Percentiles rank a stretch among this genome's conserved stretches.
These are phyloP conservation scores for Gasteruption jaculator DNA, from an alignment of 2,888 invertebrate genomes.

Conservation along the genomic window DNA sequence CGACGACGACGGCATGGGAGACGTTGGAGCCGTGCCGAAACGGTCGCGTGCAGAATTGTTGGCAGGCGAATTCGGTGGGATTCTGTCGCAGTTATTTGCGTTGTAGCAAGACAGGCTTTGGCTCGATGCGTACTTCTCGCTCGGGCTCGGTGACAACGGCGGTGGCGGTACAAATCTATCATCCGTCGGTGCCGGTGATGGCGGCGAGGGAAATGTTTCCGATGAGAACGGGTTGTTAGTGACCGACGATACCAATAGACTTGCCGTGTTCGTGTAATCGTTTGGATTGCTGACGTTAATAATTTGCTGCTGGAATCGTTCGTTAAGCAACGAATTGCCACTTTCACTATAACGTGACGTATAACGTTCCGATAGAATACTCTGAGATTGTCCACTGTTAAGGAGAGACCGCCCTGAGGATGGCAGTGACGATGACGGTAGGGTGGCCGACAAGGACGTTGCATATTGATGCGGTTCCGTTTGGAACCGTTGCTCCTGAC, in stretches of 20 bases:
- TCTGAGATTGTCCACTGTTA: no score
- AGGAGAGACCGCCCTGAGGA: no score
- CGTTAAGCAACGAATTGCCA: constrained; percentile 37
- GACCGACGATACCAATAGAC: constrained; percentile 16
- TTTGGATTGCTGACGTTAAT: not conserved
- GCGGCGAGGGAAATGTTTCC: constrained; percentile 56
- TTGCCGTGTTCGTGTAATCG: no score
- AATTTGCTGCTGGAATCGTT: not conserved
- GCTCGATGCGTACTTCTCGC: constrained; percentile 49
- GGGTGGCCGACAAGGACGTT: constrained; percentile 20
- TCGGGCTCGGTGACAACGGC: constrained; percentile 60
- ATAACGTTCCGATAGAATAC: constrained; percentile 31
- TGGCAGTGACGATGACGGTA: constrained; percentile 43
- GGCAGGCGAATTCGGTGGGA: constrained; percentile 25
- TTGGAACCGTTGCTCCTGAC: no score
- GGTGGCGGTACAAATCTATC: constrained; percentile 61
- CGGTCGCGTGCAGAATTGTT: constrained; percentile 37
- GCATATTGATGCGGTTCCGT: constrained; percentile 43
- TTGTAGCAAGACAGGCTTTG: constrained; percentile 43
- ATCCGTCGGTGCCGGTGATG: constrained; percentile 57
- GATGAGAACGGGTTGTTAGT: constrained; percentile 51
- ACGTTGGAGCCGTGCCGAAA: constrained; percentile 38
- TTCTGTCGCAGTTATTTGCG: constrained; percentile 16
- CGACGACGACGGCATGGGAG: constrained; percentile 45
- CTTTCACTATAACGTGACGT: no score